Evolutionary conservation across 2,888 invertebrate species (phyloP).

Genomic region (Tricholauxania praeusta): DNA sequence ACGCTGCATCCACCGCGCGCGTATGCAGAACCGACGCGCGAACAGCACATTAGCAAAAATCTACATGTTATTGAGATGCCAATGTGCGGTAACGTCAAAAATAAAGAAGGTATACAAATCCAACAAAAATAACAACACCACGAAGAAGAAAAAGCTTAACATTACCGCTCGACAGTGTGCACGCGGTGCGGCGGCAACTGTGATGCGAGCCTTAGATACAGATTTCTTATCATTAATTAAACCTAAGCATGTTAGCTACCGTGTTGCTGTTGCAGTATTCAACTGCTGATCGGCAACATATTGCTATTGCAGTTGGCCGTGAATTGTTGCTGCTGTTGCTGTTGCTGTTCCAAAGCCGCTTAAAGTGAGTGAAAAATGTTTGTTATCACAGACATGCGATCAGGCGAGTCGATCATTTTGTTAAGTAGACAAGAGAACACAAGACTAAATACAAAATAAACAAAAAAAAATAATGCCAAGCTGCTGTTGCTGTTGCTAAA

Average conservation of each 20-base stretch:
- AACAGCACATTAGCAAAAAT: slow-evolving; percentile 60
- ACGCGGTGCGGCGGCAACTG: slow-evolving; percentile 6
- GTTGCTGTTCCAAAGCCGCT: slow-evolving; percentile 15
- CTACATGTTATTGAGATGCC: slow-evolving; percentile 63
- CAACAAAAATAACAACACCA: slow-evolving; percentile 5
- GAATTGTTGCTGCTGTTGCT: slow-evolving; percentile 12
- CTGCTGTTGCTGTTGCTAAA: slow-evolving; percentile 3
- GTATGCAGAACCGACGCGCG: slow-evolving; percentile 22
- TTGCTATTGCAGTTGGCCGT: slow-evolving; percentile 31
- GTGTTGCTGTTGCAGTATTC: slow-evolving; percentile 49
- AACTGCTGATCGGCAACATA: slow-evolving; percentile 33
- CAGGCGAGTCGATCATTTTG: slow-evolving; percentile 52
- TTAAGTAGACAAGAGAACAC: slow-evolving; percentile 26
- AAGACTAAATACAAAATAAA: slow-evolving; percentile 25
- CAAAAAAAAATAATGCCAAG: not conserved
- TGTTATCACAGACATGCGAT: slow-evolving; percentile 63
- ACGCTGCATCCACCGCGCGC: slow-evolving; percentile 22
- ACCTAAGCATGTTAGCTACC: slow-evolving; percentile 68
- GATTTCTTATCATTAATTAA: slow-evolving; percentile 69
- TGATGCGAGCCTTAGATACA: slow-evolving; percentile 60
- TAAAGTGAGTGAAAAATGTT: slow-evolving; percentile 49
- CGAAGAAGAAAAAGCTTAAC: slow-evolving; percentile 8
- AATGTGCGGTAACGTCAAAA: slow-evolving; percentile 19
- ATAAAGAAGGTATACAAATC: not conserved
- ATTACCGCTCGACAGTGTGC: slow-evolving; percentile 1